These are phyloP conservation scores for Sesia bembeciformis DNA, from an alignment of 2,888 invertebrate genomes.

Conservation along the genomic window DNA sequence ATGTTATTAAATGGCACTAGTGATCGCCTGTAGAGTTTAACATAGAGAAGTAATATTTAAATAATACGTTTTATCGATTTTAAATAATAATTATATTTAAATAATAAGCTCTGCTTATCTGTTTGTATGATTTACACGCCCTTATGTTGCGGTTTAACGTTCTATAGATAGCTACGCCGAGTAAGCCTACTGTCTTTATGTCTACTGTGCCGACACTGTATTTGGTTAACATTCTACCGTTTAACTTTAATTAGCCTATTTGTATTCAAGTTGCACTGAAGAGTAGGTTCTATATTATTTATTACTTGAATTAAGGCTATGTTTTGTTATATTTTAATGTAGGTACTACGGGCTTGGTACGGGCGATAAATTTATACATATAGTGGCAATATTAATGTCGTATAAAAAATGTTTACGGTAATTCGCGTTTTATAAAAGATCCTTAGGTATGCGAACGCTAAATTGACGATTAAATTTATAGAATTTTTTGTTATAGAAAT, in stretches of 20 bases:
- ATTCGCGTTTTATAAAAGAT: not conserved
- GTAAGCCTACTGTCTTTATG: not conserved
- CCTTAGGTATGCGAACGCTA: not conserved
- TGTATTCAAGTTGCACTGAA: conserved; percentile 65
- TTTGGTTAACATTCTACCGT: conserved; percentile 49
- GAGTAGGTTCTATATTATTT: conserved; percentile 56
- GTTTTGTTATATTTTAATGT: conserved; percentile 24
- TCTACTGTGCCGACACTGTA: conserved; percentile 14
- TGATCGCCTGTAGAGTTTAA: no score
- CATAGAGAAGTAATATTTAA: no score
- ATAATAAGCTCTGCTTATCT: no score
- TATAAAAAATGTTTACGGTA: not conserved
- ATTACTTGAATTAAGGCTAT: conserved; percentile 42
- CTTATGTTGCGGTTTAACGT: no score
- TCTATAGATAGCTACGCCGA: no score
- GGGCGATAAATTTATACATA: not conserved
- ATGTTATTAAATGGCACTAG: no score
- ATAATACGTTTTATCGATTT: no score
- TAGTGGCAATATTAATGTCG: not conserved
- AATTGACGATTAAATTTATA: not conserved
- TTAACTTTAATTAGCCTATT: conserved; percentile 65
- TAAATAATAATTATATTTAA: no score
- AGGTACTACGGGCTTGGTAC: not conserved
- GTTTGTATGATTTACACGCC: no score
- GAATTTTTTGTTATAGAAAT: no score